These are phyloP conservation scores for Scaptomyza tumidula DNA, from an alignment of 2,888 invertebrate species.

Conservation along the genomic window DNA sequence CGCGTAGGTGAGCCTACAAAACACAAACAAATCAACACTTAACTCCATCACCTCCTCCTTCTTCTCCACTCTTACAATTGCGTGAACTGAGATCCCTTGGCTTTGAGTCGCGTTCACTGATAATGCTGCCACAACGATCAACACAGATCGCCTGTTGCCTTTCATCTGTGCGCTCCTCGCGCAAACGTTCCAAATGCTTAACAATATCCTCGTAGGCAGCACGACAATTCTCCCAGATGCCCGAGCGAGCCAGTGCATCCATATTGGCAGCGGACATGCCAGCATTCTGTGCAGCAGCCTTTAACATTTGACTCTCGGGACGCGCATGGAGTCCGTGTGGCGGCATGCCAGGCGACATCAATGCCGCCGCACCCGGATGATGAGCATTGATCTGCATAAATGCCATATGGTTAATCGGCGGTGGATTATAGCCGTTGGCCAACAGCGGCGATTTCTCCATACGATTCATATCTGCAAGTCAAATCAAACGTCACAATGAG, in stretches of 20 bases:
- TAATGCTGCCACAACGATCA: constrained; percentile 79
- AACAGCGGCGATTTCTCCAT: constrained; percentile 96
- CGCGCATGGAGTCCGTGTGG: constrained; percentile 92
- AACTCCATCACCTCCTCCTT: not conserved
- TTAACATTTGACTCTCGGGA: constrained; percentile 90
- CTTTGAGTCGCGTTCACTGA: constrained; percentile 92
- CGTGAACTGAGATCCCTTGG: constrained; percentile 93
- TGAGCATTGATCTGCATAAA: constrained; percentile 96
- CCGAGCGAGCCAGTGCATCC: constrained; percentile 95
- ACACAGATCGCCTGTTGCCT: constrained; percentile 89
- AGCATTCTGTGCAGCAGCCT: constrained; percentile 88
- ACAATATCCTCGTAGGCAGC: constrained; percentile 97
- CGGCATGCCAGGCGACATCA: constrained; percentile 94
- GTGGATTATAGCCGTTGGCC: constrained; percentile 97
- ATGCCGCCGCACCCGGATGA: constrained; percentile 88
- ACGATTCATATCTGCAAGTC: constrained; percentile 91
- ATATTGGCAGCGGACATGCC: constrained; percentile 90
- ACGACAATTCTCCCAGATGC: constrained; percentile 97
- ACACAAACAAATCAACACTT: constrained; percentile 2
- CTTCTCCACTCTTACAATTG: constrained; percentile 88
- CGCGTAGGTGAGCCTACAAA: constrained; percentile 90
- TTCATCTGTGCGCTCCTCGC: constrained; percentile 94
- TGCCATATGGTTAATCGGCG: constrained; percentile 96
- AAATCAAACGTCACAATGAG: not conserved
- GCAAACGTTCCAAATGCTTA: constrained; percentile 97